Percentiles rank a stretch among this genome's conserved stretches.
Conservation (phyloP, 1,140 invertebrate genomes). For the Manduca sexta region DNA sequence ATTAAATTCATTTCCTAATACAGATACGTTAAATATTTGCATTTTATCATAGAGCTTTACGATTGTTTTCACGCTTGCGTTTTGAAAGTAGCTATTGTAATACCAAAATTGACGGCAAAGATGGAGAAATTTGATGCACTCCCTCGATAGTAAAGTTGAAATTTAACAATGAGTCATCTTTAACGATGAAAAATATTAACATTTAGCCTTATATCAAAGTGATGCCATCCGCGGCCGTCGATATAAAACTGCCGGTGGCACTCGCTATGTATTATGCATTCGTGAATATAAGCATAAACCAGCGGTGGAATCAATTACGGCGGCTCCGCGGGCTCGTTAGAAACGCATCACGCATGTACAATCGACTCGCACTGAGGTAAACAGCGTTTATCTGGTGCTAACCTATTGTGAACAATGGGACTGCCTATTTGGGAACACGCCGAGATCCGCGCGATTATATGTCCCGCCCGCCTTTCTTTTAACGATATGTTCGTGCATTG, state of each 20-base stretch:
- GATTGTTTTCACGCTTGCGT: too few relatives aligned
- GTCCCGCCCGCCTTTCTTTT: neutral
- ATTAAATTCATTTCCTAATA: too few relatives aligned
- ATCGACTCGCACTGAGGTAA: slow-evolving; percentile 52
- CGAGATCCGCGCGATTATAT: slow-evolving; percentile 7
- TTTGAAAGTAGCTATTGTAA: too few relatives aligned
- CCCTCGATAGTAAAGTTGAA: too few relatives aligned
- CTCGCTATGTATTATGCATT: slow-evolving; percentile 66
- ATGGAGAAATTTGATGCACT: too few relatives aligned
- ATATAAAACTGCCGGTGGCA: slow-evolving; percentile 7
- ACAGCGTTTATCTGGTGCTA: slow-evolving; percentile 62
- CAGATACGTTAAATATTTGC: too few relatives aligned
- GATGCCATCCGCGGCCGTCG: too few relatives aligned
- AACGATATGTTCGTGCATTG: neutral
- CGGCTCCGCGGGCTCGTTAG: slow-evolving; percentile 55
- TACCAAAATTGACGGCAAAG: too few relatives aligned
- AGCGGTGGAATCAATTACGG: slow-evolving; percentile 65
- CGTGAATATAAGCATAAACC: slow-evolving; percentile 69
- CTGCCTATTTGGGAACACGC: slow-evolving; percentile 51
- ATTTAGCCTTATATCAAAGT: too few relatives aligned
- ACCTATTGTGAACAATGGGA: slow-evolving; percentile 56
- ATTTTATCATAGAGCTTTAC: too few relatives aligned
- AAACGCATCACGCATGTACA: slow-evolving; percentile 71
- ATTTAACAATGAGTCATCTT: too few relatives aligned
- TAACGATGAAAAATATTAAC: too few relatives aligned